A percentile compares a stretch with the other conserved stretches of the same genome.
phyloP scores from a whole-genome alignment of 1,140 invertebrate genomes.

The Hormaphis cornu region DNA sequence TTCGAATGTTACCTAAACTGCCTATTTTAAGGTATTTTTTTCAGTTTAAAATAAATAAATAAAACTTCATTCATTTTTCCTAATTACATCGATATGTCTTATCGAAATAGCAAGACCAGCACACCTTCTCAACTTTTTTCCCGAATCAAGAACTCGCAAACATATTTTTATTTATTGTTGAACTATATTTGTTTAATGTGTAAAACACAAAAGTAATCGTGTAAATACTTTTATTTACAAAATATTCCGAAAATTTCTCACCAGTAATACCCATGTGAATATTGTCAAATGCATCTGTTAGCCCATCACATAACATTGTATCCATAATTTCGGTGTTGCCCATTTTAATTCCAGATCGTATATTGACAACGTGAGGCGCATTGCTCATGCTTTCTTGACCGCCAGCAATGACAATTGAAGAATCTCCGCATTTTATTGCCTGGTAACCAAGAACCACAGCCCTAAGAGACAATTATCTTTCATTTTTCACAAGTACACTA shows the following conservation, averaged over 20 bases:
- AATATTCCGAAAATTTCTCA: constrained; percentile 43
- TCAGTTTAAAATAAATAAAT: no score
- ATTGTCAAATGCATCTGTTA: constrained; percentile 68
- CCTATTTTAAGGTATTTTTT: no score
- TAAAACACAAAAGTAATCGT: no score
- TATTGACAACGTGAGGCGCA: constrained; percentile 58
- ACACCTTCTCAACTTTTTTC: no score
- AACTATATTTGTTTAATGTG: no score
- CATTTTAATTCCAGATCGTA: constrained; percentile 61
- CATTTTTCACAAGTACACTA: not conserved
- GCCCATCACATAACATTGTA: constrained; percentile 64
- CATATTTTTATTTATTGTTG: no score
- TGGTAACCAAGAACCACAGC: constrained; percentile 59
- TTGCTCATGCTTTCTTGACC: constrained; percentile 82
- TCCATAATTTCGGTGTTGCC: constrained; percentile 58
- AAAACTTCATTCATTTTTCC: no score
- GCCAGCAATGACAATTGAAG: constrained; percentile 63
- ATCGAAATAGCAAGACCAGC: no score
- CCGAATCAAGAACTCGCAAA: no score
- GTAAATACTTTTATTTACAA: not conserved
- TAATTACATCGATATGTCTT: no score
- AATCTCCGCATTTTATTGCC: constrained; percentile 60
- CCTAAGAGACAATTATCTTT: constrained; percentile 42
- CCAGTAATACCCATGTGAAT: constrained; percentile 81
- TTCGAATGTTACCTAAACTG: no score